phyloP scores from a whole-genome alignment of 2,113 vertebrate species.

The Cygnus buccinator region DNA sequence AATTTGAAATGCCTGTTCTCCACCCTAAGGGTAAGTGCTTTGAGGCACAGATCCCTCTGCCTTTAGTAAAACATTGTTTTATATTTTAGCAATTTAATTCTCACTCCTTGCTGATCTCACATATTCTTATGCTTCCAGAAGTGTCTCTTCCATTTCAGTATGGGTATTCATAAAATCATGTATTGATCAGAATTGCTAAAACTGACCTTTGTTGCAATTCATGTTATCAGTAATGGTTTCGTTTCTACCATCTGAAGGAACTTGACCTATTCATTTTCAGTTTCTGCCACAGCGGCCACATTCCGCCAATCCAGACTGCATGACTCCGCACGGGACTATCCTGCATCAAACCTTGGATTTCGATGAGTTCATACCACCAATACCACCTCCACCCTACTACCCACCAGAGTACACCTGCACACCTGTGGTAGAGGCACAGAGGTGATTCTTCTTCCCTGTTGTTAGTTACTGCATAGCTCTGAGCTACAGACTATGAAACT shows the following conservation, averaged over 20 bases:
- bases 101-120: background rate
- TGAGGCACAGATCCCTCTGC: background rate
- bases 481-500: background rate
- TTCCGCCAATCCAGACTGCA: constrained; percentile 86
- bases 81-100: background rate
- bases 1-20: background rate
- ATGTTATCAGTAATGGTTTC: background rate
- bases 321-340: constrained; percentile 90
- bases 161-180: background rate
- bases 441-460: constrained; percentile 68
- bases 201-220: background rate
- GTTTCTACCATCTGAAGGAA: background rate
- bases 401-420: constrained; percentile 96
- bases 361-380: constrained; percentile 95
- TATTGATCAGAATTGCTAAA: background rate
- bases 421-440: constrained; percentile 87
- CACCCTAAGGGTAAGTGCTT: background rate
- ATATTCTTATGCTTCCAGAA: background rate
- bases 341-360: constrained; percentile 95
- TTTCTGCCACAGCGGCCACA: constrained; percentile 92
- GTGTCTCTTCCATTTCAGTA: background rate
- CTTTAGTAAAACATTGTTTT: background rate
- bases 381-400: constrained; percentile 96
- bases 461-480: rapidly evolving
- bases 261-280: constrained; percentile 76